Percentiles rank a stretch among this genome's conserved stretches.
Evolutionary conservation across 2,797 vertebrate genomes (phyloP).

Genomic region (Simalia tracyae): DNA sequence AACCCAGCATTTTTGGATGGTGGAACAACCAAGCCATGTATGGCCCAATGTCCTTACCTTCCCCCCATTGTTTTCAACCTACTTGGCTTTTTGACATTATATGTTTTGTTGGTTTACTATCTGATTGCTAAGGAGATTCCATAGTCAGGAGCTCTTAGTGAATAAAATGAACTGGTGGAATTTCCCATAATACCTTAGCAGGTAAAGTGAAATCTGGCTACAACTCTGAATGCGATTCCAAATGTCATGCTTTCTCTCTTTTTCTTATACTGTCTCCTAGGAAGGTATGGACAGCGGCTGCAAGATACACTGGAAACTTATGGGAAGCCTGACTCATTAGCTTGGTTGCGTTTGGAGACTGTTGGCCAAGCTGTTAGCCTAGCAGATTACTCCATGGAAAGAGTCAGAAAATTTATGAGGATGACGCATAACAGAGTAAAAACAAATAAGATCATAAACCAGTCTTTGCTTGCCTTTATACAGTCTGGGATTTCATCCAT

Average conservation of each 20-base stretch:
- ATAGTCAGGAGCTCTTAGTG: not conserved
- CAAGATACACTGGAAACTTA: not conserved
- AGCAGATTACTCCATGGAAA: not conserved
- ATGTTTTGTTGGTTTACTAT: not conserved
- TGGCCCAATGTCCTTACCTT: not conserved
- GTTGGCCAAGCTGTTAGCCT: not conserved
- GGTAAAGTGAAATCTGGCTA: not conserved
- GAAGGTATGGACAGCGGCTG: not conserved
- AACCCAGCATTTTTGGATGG: not conserved
- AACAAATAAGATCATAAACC: conserved; percentile 23
- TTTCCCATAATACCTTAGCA: not conserved
- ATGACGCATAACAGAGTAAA: not conserved
- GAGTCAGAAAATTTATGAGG: conserved; percentile 8
- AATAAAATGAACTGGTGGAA: not conserved
- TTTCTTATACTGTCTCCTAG: not conserved
- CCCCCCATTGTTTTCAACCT: not conserved
- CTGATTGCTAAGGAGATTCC: not conserved
- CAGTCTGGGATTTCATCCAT: conserved; percentile 20
- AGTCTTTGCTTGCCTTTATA: not conserved
- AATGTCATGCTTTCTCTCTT: not conserved
- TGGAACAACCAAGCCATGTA: not conserved
- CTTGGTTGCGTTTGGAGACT: not conserved
- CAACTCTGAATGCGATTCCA: not conserved
- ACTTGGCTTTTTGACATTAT: not conserved
- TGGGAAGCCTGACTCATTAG: not conserved